Percentiles rank a stretch among this genome's conserved stretches.
These are phyloP conservation scores for Nomia melanderi DNA, from an alignment of 1,140 invertebrate genomes.

Conservation along the genomic window DNA sequence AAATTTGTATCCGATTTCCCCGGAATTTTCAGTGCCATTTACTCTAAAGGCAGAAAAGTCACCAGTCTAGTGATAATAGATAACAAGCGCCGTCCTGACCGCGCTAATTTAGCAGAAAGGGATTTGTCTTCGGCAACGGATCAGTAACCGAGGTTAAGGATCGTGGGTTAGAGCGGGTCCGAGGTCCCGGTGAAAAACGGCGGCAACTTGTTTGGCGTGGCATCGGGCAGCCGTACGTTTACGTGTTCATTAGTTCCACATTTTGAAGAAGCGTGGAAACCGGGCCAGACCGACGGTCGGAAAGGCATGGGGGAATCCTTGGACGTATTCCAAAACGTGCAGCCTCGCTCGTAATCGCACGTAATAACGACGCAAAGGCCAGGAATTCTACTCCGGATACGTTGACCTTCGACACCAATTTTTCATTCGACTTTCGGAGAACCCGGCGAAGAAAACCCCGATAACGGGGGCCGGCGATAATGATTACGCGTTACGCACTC, in stretches of 20 bases:
- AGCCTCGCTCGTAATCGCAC: slow-evolving; percentile 33
- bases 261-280: slow-evolving; percentile 29
- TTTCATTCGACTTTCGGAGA: not conserved
- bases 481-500: not conserved
- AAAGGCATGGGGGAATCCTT: slow-evolving; percentile 36
- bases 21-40: too few species aligned
- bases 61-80: too few species aligned
- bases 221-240: slow-evolving; percentile 16
- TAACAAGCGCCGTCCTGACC: too few species aligned
- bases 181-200: not conserved
- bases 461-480: not conserved
- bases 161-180: not conserved
- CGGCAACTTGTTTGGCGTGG: slow-evolving; percentile 17
- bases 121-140: not conserved
- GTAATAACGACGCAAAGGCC: slow-evolving; percentile 44
- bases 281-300: not conserved
- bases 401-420: slow-evolving; percentile 42
- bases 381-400: slow-evolving; percentile 11
- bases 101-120: not conserved
- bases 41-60: too few species aligned
- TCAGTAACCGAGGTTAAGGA: not conserved
- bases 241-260: slow-evolving; percentile 50
- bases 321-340: slow-evolving; percentile 53
- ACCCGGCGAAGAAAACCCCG: not conserved
- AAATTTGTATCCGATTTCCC: too few species aligned